phyloP scores from a whole-genome alignment of 2,113 vertebrate genomes.

The Scophthalmus maximus region DNA sequence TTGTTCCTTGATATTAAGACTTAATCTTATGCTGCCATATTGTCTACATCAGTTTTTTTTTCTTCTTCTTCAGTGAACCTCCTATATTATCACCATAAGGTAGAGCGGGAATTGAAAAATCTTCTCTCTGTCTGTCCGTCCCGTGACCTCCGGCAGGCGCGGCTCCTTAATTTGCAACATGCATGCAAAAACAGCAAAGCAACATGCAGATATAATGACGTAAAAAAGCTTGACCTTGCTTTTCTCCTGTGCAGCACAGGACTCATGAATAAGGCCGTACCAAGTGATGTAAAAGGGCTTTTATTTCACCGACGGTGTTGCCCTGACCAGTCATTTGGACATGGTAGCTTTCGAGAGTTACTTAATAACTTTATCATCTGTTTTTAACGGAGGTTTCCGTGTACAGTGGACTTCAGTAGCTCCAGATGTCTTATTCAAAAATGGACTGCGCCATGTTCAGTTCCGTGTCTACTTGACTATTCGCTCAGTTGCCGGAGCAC shows the following conservation, averaged over 20 bases:
- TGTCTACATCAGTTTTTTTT: no score
- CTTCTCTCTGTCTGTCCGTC: no score
- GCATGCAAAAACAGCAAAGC: slow-evolving; percentile 35
- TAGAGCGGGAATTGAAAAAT: no score
- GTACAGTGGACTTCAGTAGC: slow-evolving; percentile 28
- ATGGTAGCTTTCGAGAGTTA: slow-evolving; percentile 13
- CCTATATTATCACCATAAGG: no score
- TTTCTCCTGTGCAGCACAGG: neutral
- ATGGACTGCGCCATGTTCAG: slow-evolving; percentile 46
- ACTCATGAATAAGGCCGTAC: no score
- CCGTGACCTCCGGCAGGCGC: slow-evolving; percentile 1
- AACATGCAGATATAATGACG: slow-evolving; percentile 58
- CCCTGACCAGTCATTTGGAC: neutral
- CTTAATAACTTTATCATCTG: no score
- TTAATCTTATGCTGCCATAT: no score
- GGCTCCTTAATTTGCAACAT: slow-evolving; percentile 57
- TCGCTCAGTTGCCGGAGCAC: slow-evolving; percentile 34
- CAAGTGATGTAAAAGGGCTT: neutral
- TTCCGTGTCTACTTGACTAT: slow-evolving; percentile 13
- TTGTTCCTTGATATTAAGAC: no score
- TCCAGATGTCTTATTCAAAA: slow-evolving; percentile 29
- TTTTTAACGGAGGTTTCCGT: slow-evolving; percentile 45
- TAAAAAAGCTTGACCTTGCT: neutral
- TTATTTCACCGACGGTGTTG: neutral
- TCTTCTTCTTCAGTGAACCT: no score